These are phyloP conservation scores for Porites cylindrica DNA, from an alignment of 92 coral and sea anemone species.

Conservation along the genomic window DNA sequence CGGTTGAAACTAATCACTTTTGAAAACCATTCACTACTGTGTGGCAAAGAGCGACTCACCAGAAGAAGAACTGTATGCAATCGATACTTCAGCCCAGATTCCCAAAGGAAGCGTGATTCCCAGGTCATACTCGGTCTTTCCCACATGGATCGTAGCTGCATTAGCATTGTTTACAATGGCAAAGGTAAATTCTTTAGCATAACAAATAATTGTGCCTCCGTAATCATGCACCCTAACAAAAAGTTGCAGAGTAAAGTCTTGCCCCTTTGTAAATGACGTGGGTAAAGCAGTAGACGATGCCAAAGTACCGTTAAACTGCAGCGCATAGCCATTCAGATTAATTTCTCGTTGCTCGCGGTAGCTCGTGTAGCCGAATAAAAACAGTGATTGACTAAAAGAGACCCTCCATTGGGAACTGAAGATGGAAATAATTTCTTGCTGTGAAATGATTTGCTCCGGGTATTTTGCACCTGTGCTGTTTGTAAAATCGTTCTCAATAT, in stretches of 20 bases:
- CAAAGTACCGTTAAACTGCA: constrained; percentile 82
- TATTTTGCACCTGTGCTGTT: constrained; percentile 59
- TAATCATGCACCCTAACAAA: constrained; percentile 68
- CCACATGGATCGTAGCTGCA: constrained; percentile 71
- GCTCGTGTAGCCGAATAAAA: constrained; percentile 70
- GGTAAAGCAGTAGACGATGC: constrained; percentile 63
- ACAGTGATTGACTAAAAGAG: constrained; percentile 74
- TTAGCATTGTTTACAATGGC: constrained; percentile 91
- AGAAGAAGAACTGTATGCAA: constrained; percentile 75
- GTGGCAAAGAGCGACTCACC: constrained; percentile 28
- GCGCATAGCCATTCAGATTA: constrained; percentile 74
- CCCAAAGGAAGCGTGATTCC: constrained; percentile 68
- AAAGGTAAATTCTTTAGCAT: constrained; percentile 83
- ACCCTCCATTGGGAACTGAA: constrained; percentile 71
- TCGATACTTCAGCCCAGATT: constrained; percentile 85
- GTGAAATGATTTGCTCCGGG: constrained; percentile 56
- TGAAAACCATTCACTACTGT: no score
- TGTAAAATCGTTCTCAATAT: constrained; percentile 80
- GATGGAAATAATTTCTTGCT: constrained; percentile 44
- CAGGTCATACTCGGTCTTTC: constrained; percentile 71
- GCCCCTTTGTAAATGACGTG: constrained; percentile 52
- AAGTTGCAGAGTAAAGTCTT: constrained; percentile 85
- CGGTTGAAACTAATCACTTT: no score
- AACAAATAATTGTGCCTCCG: constrained; percentile 94
- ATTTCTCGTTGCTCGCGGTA: constrained; percentile 76